Evolutionary conservation across 92 coral and sea anemone species (phyloP), one percentile per base, ranked within the genome.

Genomic region (Hydrozoanthus gracilis): DNA sequence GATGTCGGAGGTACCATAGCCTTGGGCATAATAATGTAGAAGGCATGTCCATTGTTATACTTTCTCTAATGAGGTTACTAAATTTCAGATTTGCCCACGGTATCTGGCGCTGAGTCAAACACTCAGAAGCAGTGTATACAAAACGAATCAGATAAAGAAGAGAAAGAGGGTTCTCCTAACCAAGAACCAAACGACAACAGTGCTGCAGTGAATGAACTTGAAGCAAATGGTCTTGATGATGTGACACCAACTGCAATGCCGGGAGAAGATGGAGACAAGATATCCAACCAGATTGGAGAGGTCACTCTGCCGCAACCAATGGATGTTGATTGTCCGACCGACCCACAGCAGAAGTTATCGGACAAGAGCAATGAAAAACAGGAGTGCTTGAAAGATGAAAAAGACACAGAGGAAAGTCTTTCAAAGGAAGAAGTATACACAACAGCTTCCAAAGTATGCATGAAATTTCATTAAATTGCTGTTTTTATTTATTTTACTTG

Each of bases 271-370:
- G 84, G 56, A 67, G 54, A 56, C 48, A 56, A 54, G 18, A 51
- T 78, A 76, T 5, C 45, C 11, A 6, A 35, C 62, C 51, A 87
- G 6, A 11, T 8, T 20, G 85, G 16, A 15, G 8, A 5, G 27
- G 73, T 12, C 8, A 39, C 7, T 9, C 52, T 16, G 27, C 47
- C 62, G 47, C 87, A 74, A 56, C 87, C 87, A 18, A 73, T 90
- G 92, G 84, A 86, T 16, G 54, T 65, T 1, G 87, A 86, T 46
- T 56, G 8, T 15, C 58, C 12, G 5, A 16, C 6, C 62, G 79
- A 46, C 17, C 56, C 74, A 35, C 16, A 79, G n/a, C 79, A 46
- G 72, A 67, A 52, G 13, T 9, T 76, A 17, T 39, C 48, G 9
- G 18, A 60, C 44, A 70, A 13, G 83, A 86, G 64, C 46, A 75